Base-by-base conservation (phyloP, 2,797 vertebrate genomes). In the Gypaetus barbatus region DNA sequence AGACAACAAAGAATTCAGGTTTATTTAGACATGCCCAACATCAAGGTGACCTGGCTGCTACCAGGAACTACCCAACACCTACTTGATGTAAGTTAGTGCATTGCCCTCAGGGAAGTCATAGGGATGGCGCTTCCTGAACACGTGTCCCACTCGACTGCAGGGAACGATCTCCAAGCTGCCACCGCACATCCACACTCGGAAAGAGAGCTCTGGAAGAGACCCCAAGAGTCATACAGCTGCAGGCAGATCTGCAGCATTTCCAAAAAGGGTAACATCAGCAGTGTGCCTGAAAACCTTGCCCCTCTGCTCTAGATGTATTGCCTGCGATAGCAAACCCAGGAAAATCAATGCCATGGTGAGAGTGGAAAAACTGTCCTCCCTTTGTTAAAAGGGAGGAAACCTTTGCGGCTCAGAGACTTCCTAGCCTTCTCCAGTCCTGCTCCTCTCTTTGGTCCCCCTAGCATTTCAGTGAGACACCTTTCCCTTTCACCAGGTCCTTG, bases 61-160 rank as follows among this genome's bases (percentile, higher is more conserved):
- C 39, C 73, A 65, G 63, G 56, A 69, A 17, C 56, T 33, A 8
- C 28, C 64, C 77, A 56, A 46, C 68, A 96, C 98, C 95, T 98
- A 99, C 99, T 99, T 99, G 93, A 99, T 99, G 90, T 99, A 99
- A 70, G 99, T 99, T 94, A 99, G 98, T 18, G 99, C 99, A 4
- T 99, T 99, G 98, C 99, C 99, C 95, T 99, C 99, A 12, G 99
- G 99, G 96, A 99, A 99, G 94, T 99, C 99, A 65, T 99, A 99
- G 12, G 99, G 99, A 96, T 99, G 99, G 12, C 99, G 98, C 65
- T 99, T 99, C 97, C 99, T 98, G 98, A 99, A 99, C 91, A 99
- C 99, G 0, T 99, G 99, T 86, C 99, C 99, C 73, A 99, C 99
- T 2, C 99, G 99, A 94, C 99, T 99, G 98, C 99, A 99, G 90